Evolutionary conservation across 2,888 invertebrate species (phyloP).

Genomic region (Gortyna flavago): DNA sequence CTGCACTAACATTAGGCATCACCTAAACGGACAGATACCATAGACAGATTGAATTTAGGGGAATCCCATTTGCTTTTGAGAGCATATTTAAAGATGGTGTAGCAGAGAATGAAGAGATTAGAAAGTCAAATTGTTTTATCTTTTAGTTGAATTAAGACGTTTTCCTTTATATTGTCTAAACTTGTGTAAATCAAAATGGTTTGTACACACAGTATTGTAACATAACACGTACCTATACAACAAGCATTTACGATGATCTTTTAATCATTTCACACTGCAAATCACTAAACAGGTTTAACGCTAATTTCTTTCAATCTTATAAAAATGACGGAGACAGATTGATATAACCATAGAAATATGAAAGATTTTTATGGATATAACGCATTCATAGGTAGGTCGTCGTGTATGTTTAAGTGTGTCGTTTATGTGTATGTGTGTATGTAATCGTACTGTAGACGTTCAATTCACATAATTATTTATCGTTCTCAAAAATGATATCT

Average conservation of each 20-base stretch:
- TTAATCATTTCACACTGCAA: no score
- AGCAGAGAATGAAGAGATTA: neutral
- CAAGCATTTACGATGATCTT: neutral
- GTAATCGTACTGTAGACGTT: neutral
- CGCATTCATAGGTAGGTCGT: neutral
- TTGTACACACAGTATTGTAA: no score
- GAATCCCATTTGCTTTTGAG: neutral
- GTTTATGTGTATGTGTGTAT: no score
- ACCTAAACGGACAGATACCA: neutral
- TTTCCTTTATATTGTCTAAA: no score
- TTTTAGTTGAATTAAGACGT: neutral
- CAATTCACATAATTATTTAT: constrained; percentile 16
- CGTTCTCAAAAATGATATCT: constrained; percentile 50
- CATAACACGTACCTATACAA: no score
- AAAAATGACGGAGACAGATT: no score
- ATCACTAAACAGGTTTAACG: neutral
- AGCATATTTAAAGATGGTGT: neutral
- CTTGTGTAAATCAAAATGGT: neutral
- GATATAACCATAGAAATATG: no score
- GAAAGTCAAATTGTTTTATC: neutral
- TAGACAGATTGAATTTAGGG: neutral
- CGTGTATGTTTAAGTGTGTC: no score
- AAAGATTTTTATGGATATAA: no score
- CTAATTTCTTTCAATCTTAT: neutral
- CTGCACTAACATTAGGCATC: neutral